A percentile compares a stretch with the other conserved stretches of the same genome.
phyloP scores from a whole-genome alignment of 2,888 invertebrate genomes.

The Ephialtes manifestator region DNA sequence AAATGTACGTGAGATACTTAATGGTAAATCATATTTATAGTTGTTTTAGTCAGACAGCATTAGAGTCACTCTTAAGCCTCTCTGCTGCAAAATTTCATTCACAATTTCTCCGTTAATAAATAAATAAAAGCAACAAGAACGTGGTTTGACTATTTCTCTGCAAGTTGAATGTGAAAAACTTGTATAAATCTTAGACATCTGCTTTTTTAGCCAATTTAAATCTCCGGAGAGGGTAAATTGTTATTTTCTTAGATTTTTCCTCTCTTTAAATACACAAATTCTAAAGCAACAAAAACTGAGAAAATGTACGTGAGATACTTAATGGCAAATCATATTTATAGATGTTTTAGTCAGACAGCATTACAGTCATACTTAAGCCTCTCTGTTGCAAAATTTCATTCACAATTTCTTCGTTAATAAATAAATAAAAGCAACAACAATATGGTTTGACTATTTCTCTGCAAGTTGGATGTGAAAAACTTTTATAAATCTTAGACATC shows the following conservation, averaged over 20 bases:
- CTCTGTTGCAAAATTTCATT: background rate
- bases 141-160: background rate
- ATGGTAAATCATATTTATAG: background rate
- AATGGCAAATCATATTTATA: background rate
- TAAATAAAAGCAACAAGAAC: background rate
- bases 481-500: too few relatives aligned
- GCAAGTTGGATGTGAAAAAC: background rate
- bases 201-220: too few relatives aligned
- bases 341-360: background rate
- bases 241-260: too few relatives aligned
- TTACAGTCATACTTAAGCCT: background rate
- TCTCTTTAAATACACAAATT: too few relatives aligned
- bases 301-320: too few relatives aligned
- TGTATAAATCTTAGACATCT: too few relatives aligned
- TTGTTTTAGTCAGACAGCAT: background rate
- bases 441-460: background rate
- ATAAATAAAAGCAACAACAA: slow-evolving; percentile 1
- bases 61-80: background rate
- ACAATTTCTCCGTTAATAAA: background rate
- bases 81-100: background rate
- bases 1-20: too few relatives aligned
- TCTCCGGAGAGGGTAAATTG: too few relatives aligned
- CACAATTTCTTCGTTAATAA: background rate
- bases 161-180: background rate
- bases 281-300: too few relatives aligned